These are phyloP conservation scores for Dromiciops gliroides DNA, from an alignment of 2,113 vertebrate species.

Conservation along the genomic window DNA sequence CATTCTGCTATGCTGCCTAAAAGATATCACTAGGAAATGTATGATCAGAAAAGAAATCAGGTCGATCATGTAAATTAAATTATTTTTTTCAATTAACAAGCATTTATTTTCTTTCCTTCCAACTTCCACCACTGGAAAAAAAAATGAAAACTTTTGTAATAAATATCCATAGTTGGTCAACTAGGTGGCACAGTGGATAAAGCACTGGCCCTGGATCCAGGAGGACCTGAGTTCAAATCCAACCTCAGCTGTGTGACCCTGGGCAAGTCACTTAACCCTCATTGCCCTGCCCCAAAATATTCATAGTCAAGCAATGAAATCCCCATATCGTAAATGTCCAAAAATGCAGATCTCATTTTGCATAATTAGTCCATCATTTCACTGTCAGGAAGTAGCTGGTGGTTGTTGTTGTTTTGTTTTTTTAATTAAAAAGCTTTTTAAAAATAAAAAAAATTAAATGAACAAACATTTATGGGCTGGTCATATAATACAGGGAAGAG, in stretches of 20 bases:
- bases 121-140: not conserved
- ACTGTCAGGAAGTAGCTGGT: not conserved
- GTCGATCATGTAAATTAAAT: not conserved
- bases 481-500: not conserved
- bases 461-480: not conserved
- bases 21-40: not conserved
- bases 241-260: too few species aligned
- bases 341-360: not conserved
- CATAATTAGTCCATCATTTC: not conserved
- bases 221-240: too few species aligned
- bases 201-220: too few species aligned
- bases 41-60: not conserved
- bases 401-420: not conserved
- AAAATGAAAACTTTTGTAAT: not conserved
- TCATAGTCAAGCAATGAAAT: not conserved
- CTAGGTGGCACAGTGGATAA: too few species aligned
- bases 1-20: not conserved
- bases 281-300: too few species aligned
- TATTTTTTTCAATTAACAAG: not conserved
- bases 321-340: not conserved
- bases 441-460: not conserved
- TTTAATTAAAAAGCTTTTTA: not conserved
- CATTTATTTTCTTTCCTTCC: not conserved
- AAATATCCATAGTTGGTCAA: too few species aligned
- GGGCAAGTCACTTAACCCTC: too few species aligned